Conservation (phyloP, 2,113 vertebrate species). For the Pimephales promelas region DNA sequence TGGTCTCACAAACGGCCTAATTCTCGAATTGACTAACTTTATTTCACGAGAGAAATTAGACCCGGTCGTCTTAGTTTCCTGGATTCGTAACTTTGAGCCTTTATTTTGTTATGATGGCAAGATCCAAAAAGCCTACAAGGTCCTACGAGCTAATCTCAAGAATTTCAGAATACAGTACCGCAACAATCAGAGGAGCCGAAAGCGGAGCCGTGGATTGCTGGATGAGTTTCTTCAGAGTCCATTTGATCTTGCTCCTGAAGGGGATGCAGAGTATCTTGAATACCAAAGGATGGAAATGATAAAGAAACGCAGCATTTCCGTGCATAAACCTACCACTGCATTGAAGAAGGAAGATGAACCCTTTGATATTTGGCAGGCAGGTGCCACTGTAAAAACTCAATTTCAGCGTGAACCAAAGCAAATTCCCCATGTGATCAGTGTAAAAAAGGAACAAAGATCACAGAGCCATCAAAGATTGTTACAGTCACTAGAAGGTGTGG, state of each 20-base stretch:
- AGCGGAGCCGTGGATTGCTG: conserved; percentile 66
- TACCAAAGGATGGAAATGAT: conserved; percentile 8
- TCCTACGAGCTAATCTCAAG: conserved; percentile 65
- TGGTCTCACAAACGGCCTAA: conserved; percentile 75
- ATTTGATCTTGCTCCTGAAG: conserved; percentile 67
- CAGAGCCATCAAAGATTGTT: neutral
- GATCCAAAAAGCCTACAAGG: conserved; percentile 65
- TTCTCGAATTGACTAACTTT: conserved; percentile 75
- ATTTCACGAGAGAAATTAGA: conserved; percentile 71
- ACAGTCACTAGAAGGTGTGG: neutral
- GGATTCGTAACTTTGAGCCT: conserved; percentile 74
- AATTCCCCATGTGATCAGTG: neutral
- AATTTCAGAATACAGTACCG: conserved; percentile 63
- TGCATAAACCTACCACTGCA: neutral
- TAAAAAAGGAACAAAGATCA: conserved; percentile 35
- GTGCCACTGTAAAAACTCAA: neutral
- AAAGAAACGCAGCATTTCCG: conserved; percentile 57
- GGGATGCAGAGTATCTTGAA: conserved; percentile 36
- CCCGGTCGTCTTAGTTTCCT: conserved; percentile 68
- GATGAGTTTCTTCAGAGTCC: conserved; percentile 74
- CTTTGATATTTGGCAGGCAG: conserved; percentile 46
- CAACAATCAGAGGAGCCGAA: conserved; percentile 69
- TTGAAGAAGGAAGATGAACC: conserved; percentile 63
- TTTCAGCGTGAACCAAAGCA: conserved; percentile 16
- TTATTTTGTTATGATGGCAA: conserved; percentile 71